These are phyloP conservation scores for Perca schrenkii DNA, from an alignment of 2,113 vertebrate genomes.

Conservation along the genomic window DNA sequence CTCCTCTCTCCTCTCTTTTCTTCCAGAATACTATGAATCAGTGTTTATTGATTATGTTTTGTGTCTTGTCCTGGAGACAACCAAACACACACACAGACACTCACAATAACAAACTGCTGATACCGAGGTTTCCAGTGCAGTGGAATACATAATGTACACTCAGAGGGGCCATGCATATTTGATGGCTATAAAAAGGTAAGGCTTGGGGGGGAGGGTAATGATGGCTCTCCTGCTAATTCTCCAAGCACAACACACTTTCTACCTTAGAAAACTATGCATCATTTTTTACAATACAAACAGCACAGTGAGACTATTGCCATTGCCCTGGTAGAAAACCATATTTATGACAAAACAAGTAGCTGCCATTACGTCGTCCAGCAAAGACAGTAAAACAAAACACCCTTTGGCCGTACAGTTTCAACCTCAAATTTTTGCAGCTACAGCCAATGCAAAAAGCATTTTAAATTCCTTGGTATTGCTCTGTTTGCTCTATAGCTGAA, in stretches of 20 bases:
- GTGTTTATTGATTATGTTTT: slow-evolving; percentile 71
- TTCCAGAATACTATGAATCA: slow-evolving; percentile 48
- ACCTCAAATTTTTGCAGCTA: slow-evolving; percentile 14
- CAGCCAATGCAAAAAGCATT: not conserved
- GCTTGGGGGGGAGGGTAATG: slow-evolving; percentile 5
- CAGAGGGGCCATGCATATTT: slow-evolving; percentile 77
- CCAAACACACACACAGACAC: slow-evolving; percentile 1
- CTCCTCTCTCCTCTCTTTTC: slow-evolving; percentile 13
- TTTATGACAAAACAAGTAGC: not conserved
- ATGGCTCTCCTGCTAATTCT: slow-evolving; percentile 21
- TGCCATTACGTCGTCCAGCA: not conserved
- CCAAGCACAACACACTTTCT: slow-evolving; percentile 11
- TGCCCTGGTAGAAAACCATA: not conserved
- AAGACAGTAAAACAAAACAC: not conserved
- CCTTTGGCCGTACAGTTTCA: slow-evolving; percentile 14
- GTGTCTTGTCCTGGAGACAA: slow-evolving; percentile 41
- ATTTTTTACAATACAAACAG: slow-evolving; percentile 2
- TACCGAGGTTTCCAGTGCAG: slow-evolving; percentile 57
- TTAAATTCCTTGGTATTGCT: not conserved
- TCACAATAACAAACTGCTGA: slow-evolving; percentile 72
- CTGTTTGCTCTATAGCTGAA: slow-evolving; percentile 32
- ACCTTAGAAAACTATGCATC: not conserved
- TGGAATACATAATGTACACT: slow-evolving; percentile 70
- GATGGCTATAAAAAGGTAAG: slow-evolving; percentile 72
- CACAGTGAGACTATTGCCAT: not conserved